Percentiles rank a stretch among this genome's conserved stretches.
Conservation (phyloP, 2,888 invertebrate species). For the Lasius fuliginosus region DNA sequence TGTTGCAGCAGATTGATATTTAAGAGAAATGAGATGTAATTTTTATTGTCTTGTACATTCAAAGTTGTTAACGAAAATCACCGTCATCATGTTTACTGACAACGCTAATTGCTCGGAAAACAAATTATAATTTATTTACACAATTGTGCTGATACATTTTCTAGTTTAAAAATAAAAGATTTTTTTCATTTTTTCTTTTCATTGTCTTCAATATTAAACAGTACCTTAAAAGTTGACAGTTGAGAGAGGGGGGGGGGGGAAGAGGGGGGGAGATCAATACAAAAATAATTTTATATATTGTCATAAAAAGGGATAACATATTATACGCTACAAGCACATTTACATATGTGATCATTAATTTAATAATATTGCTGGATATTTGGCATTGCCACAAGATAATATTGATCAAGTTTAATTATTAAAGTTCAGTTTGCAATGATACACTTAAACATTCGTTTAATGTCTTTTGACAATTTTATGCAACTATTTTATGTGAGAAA, state of each 20-base stretch:
- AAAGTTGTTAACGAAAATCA: constrained; percentile 26
- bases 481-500: not conserved
- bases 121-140: constrained; percentile 7
- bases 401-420: not conserved
- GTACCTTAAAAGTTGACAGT: not conserved
- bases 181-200: not conserved
- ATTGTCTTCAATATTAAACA: not conserved
- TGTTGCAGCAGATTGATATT: constrained; percentile 9
- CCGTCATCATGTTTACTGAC: constrained; percentile 4
- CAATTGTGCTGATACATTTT: not conserved
- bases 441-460: not conserved
- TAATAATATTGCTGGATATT: not conserved
- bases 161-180: not conserved
- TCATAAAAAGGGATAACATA: not conserved
- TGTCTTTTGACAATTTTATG: not conserved
- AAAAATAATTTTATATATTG: not conserved
- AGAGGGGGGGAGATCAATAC: not conserved
- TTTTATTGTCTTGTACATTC: constrained; percentile 10
- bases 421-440: not conserved
- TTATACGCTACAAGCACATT: not conserved
- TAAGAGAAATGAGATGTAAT: constrained; percentile 21
- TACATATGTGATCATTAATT: not conserved
- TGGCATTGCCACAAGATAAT: not conserved
- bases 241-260: not conserved
- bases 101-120: not conserved